A percentile compares a stretch with the other conserved stretches of the same genome.
Evolutionary conservation across 2,888 invertebrate genomes (phyloP).

Genomic region (Zygothrica quintamaculata): DNA sequence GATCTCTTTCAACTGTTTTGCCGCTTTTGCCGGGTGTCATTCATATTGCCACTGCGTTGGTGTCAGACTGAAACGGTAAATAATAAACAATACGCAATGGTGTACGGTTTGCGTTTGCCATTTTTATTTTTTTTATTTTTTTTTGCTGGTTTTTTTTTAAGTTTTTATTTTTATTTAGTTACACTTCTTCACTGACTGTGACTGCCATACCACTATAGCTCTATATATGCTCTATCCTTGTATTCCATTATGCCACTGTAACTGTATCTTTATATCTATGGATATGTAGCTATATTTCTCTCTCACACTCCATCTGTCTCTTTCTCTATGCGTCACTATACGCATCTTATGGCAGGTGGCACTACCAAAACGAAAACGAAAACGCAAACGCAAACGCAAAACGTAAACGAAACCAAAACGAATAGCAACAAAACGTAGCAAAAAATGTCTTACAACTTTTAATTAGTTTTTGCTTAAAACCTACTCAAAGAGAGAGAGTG

Average conservation of each 20-base stretch:
- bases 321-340: slow-evolving; percentile 4
- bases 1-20: slow-evolving; percentile 31
- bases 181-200: slow-evolving; percentile 6
- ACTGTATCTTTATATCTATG: neutral
- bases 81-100: slow-evolving; percentile 68
- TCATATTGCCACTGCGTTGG: slow-evolving; percentile 45
- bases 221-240: neutral
- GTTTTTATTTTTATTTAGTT: slow-evolving; percentile 39
- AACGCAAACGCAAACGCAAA: slow-evolving; percentile 9
- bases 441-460: slow-evolving; percentile 84
- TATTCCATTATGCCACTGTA: too few relatives aligned
- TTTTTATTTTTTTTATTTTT: slow-evolving; percentile 1
- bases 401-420: slow-evolving; percentile 31
- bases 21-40: slow-evolving; percentile 14
- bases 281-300: neutral
- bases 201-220: too few relatives aligned
- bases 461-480: slow-evolving; percentile 84
- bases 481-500: too few relatives aligned
- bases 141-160: slow-evolving; percentile 5
- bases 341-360: slow-evolving; percentile 51
- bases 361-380: slow-evolving; percentile 43
- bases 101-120: slow-evolving; percentile 33
- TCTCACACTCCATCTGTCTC: neutral
- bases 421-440: slow-evolving; percentile 44
- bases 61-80: slow-evolving; percentile 68